Base-by-base conservation (phyloP, 2,888 invertebrate species). In the Orthosia cruda region DNA sequence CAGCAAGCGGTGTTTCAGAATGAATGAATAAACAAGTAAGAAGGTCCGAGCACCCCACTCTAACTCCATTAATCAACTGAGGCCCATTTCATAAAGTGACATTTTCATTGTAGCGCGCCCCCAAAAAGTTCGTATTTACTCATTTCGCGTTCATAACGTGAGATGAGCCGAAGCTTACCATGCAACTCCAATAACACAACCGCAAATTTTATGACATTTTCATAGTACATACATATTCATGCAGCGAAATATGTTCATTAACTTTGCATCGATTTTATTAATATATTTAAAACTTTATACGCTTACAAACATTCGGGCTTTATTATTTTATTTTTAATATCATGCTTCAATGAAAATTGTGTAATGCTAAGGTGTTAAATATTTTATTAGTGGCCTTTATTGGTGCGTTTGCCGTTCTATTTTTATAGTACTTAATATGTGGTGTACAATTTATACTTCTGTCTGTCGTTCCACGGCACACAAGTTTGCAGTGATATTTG, bases 31-130 rank as follows among this genome's bases (percentile, higher is more conserved):
- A 93, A 94, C 91, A 93, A 94, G 90, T 90, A 92, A 93, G 92
- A 88, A 93, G 91, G 93, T 91, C 92, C 91, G 89, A 93, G 84
- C 88, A 86, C 89, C 89, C 92, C 88, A 89, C 92, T 93, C 90
- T 88, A 90, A 92, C 91, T 92, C 91, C 95, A 96, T 96, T 95
- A 95, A 96, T 96, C 96, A 96, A 92, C 90, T 84, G 88, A 89
- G 80, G 93, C 93, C 95, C 94, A 93, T 95, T 95, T 95, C 95
- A 95, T 95, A 95, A 95, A 95, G 94, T 95, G 96, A 95, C 96
- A 95, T 94, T 95, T 95, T 95, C 95, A 95, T 96, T 96, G 96
- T 96, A 93, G 89, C 89, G 89, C 91, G 87, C 90, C 92, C 93
- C 93, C 91, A 59, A 75, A 90, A 95, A 95, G 92, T 95, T 95